Conservation (phyloP, 1,140 invertebrate species). For the Cydia amplana region DNA sequence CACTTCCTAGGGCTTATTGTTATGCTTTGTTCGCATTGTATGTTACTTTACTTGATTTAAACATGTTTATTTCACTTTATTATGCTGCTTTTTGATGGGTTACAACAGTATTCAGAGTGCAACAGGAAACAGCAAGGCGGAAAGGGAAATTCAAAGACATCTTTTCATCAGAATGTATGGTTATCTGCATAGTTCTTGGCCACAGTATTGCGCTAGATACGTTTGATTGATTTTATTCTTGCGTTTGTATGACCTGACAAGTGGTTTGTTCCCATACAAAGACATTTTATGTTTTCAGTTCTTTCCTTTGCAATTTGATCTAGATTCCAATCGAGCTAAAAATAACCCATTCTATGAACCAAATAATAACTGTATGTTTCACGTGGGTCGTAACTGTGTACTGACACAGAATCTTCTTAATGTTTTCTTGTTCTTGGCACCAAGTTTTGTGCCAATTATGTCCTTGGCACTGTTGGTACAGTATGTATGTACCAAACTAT, state of each 20-base stretch:
- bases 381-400: neutral
- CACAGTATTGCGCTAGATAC: constrained; percentile 71
- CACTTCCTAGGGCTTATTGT: constrained; percentile 70
- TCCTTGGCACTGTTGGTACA: neutral
- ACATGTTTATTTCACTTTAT: constrained; percentile 78
- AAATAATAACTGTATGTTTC: constrained; percentile 22
- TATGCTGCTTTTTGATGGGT: constrained; percentile 82
- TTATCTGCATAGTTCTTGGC: constrained; percentile 79
- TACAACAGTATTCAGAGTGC: constrained; percentile 85
- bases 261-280: constrained; percentile 36
- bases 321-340: constrained; percentile 29
- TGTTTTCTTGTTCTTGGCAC: neutral
- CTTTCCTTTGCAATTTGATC: constrained; percentile 32
- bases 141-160: constrained; percentile 88
- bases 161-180: constrained; percentile 86
- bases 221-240: constrained; percentile 53
- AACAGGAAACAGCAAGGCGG: constrained; percentile 85
- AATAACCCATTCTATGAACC: constrained; percentile 31
- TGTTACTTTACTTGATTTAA: constrained; percentile 68
- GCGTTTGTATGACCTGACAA: constrained; percentile 49
- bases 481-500: neutral
- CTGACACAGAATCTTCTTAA: neutral
- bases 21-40: constrained; percentile 73
- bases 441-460: neutral
- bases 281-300: constrained; percentile 34